Percentiles rank a stretch among this genome's conserved stretches.
Conservation (phyloP, 1,140 invertebrate species). For the Frieseomelitta varia region DNA sequence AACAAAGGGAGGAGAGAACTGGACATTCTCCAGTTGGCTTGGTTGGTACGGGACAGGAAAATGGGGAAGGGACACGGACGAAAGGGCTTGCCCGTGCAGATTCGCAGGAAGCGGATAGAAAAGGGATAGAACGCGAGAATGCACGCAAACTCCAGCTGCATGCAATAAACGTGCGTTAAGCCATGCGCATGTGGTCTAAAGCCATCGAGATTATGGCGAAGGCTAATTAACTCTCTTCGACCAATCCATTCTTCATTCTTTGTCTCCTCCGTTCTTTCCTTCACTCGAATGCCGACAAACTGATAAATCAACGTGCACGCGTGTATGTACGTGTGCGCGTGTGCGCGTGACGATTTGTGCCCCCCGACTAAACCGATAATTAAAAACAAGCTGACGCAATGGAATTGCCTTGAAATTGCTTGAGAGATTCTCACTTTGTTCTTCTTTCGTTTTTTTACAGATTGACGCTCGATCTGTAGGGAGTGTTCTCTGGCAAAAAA, state of each 20-base stretch:
- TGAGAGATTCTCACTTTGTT: too few species aligned
- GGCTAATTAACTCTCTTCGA: conserved; percentile 59
- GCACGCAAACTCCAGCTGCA: conserved; percentile 61
- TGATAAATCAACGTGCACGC: neutral
- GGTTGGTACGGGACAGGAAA: neutral
- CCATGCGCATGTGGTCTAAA: conserved; percentile 60
- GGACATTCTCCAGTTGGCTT: conserved; percentile 25
- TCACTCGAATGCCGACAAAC: neutral
- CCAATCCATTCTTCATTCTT: neutral
- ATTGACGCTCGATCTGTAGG: too few species aligned
- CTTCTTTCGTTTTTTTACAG: too few species aligned
- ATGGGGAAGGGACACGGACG: neutral
- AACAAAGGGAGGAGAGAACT: conserved; percentile 7
- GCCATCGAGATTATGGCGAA: conserved; percentile 62
- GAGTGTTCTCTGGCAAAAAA: too few species aligned
- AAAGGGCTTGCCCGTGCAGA: conserved; percentile 8
- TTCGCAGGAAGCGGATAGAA: conserved; percentile 29
- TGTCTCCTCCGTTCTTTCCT: neutral
- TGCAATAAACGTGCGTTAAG: conserved; percentile 64
- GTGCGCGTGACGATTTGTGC: neutral
- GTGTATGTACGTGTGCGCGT: too few species aligned
- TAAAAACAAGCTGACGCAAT: neutral
- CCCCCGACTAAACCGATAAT: neutral
- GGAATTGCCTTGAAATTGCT: neutral
- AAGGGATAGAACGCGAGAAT: conserved; percentile 40